Evolutionary conservation across 2,113 vertebrate species (phyloP), one percentile per base, ranked within the genome.

Genomic region (Archocentrus centrarchus): DNA sequence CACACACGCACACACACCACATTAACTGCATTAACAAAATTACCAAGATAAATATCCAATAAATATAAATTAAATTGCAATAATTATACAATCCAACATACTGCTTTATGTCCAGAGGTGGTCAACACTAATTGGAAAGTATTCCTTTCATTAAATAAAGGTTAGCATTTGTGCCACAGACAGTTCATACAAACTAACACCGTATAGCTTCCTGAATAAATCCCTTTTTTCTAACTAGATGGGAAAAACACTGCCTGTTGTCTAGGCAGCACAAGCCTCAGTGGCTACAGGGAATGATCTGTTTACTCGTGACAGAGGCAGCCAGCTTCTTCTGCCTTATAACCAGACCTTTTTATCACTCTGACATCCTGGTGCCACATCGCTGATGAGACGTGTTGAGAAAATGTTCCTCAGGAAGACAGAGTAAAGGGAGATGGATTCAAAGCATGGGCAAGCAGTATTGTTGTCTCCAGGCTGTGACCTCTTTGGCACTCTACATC

Each of bases 321-420:
- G 81, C 76, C 63, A 24, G 61, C 75, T 75, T 86, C 80, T 73
- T 63, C 86, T 92, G 90, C 80, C 86, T 62, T 55, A 75, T 63
- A 88, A 89, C 86, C 64, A 81, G 61, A 85, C 75, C 88, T 86
- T 88, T 93, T 90, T 85, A 90, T 93, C 92, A 92, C 87, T 60
- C 80, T 90, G 89, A 91, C 88, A 83, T 85, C 60, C 80, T 22
- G 41, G 84, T 89, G 89, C 63, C 87, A 88, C 77, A 75, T 91
- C 62, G 61, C 80, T 77, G 81, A 93, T 91, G 89, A 88, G 66
- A 86, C 78, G 15, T 68, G 78, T 82, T 53, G 8, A 83, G 73
- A 66, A 75, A 85, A 77, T 73, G 86, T 77, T 87, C 59, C 30
- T 80, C 53, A 59, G 79, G 80, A 90, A 89, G 85, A 90, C 24